Percentiles rank a stretch among this genome's conserved stretches.
phyloP scores from a whole-genome alignment of 2,113 vertebrate genomes.

The Hepsetus odoe region DNA sequence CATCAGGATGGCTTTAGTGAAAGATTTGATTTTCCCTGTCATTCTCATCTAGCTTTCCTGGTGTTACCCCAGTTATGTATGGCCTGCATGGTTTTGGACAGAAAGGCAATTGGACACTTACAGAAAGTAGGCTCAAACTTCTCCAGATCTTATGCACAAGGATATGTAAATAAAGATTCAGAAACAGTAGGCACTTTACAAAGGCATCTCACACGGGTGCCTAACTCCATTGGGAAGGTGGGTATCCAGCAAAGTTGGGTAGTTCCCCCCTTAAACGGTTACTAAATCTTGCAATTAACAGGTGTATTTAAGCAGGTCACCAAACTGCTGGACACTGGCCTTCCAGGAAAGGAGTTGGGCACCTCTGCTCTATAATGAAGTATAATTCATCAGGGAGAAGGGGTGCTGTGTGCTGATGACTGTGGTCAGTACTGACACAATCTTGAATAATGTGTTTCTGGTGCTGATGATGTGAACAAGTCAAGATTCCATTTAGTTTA shows the following conservation, averaged over 20 bases:
- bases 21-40: background rate
- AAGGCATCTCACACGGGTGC: too few species aligned
- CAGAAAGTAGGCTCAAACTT: background rate
- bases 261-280: too few species aligned
- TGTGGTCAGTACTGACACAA: background rate
- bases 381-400: background rate
- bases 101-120: background rate
- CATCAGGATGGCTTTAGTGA: conserved; percentile 11
- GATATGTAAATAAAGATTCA: background rate
- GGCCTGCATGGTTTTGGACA: conserved; percentile 3
- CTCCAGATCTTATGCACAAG: background rate
- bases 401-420: background rate
- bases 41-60: background rate
- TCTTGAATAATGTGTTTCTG: background rate
- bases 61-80: background rate
- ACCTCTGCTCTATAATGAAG: background rate
- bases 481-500: background rate
- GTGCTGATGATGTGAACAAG: background rate
- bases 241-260: too few species aligned
- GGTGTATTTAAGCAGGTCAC: too few species aligned
- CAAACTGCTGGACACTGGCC: too few species aligned
- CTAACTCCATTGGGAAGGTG: too few species aligned
- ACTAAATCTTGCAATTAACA: too few species aligned
- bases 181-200: background rate
- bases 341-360: too few species aligned